A percentile compares a stretch with the other conserved stretches of the same genome.
Conservation (phyloP, 2,888 invertebrate genomes). For the Lithophane socia region DNA sequence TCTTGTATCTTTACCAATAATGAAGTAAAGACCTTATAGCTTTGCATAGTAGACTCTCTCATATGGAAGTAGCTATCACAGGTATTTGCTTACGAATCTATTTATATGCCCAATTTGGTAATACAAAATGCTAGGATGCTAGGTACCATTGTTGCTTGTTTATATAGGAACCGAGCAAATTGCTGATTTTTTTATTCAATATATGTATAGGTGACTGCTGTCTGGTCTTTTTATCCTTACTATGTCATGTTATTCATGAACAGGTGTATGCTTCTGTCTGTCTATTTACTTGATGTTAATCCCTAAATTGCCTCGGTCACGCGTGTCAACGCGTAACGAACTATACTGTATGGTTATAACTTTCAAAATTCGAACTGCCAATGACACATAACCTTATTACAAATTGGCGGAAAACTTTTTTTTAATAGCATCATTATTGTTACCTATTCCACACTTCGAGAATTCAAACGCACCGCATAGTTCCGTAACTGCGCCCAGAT, state of each 20-base stretch:
- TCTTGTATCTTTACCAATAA: too few relatives aligned
- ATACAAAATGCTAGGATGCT: too few relatives aligned
- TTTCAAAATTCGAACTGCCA: not conserved
- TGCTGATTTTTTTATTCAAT: too few relatives aligned
- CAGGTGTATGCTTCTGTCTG: not conserved
- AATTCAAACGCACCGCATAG: conserved; percentile 41
- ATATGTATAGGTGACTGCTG: too few relatives aligned
- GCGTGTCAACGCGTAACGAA: not conserved
- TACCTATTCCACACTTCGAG: not conserved
- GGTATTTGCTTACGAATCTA: too few relatives aligned
- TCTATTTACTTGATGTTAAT: conserved; percentile 10
- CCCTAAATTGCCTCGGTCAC: not conserved
- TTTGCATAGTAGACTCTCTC: too few relatives aligned
- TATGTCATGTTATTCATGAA: not conserved
- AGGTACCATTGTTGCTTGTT: too few relatives aligned
- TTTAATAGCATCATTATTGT: not conserved
- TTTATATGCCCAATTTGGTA: too few relatives aligned
- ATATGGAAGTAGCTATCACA: too few relatives aligned
- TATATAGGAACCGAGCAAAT: too few relatives aligned
- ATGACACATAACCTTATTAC: not conserved
- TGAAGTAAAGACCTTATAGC: too few relatives aligned
- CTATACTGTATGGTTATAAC: not conserved
- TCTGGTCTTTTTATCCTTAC: not conserved
- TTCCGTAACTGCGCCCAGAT: conserved; percentile 44
- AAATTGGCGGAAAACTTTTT: not conserved